These are phyloP conservation scores for Ophioninae sp. DNA, from an alignment of 2,888 invertebrate species.

Conservation along the genomic window DNA sequence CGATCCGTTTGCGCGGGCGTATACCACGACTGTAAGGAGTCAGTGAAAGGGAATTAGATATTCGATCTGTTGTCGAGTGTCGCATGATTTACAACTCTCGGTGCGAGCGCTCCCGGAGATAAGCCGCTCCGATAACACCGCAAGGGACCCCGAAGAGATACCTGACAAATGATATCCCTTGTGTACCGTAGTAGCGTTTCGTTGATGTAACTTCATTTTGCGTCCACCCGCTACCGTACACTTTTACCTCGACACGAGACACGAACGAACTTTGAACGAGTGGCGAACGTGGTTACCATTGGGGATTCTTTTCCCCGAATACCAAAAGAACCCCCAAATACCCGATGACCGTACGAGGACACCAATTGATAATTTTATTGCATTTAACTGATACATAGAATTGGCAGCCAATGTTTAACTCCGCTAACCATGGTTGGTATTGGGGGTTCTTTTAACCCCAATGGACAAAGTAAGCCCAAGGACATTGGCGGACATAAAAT, in stretches of 20 bases:
- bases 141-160: constrained; percentile 65
- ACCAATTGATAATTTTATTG: too few relatives aligned
- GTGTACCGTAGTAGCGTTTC: constrained; percentile 65
- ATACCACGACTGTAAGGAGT: constrained; percentile 61
- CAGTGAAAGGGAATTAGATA: constrained; percentile 71
- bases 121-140: constrained; percentile 64
- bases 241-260: constrained; percentile 16
- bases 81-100: constrained; percentile 73
- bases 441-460: too few relatives aligned
- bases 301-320: background rate
- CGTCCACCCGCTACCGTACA: constrained; percentile 29
- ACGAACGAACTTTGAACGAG: constrained; percentile 2
- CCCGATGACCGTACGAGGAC: too few relatives aligned
- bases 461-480: too few relatives aligned
- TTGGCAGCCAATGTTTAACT: too few relatives aligned
- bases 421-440: too few relatives aligned
- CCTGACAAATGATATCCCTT: constrained; percentile 73
- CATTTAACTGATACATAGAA: too few relatives aligned
- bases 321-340: too few relatives aligned
- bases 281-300: background rate
- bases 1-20: constrained; percentile 53
- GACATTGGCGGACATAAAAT: too few relatives aligned
- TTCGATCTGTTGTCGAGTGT: constrained; percentile 74
- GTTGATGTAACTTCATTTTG: constrained; percentile 72
- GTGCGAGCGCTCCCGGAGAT: constrained; percentile 57